A percentile compares a stretch with the other conserved stretches of the same genome.
Evolutionary conservation across 2,888 invertebrate species (phyloP).

Genomic region (Notodonta ziczac): DNA sequence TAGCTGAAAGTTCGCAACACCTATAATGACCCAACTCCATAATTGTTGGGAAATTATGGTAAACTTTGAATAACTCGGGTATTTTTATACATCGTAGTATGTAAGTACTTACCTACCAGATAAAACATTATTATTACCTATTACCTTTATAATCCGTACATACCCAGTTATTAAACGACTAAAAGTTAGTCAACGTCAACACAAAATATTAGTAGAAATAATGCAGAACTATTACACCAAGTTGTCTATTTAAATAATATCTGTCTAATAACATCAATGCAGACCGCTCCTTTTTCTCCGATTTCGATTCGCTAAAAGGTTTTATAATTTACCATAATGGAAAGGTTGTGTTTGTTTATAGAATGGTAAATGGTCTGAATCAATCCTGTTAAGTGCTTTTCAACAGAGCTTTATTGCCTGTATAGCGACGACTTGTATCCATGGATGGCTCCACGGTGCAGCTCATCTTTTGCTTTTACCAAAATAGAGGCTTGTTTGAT

Average conservation of each 20-base stretch:
- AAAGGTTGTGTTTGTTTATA: conserved; percentile 83
- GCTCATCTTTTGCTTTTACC: conserved; percentile 29
- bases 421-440: conserved; percentile 61
- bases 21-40: too few species aligned
- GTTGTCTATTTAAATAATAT: conserved; percentile 2
- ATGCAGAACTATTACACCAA: conserved; percentile 30
- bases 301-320: conserved; percentile 75
- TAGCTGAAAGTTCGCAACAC: too few species aligned
- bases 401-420: conserved; percentile 82
- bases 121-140: too few species aligned
- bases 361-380: conserved; percentile 83
- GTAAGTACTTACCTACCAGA: too few species aligned
- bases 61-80: too few species aligned
- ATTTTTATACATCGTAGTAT: too few species aligned
- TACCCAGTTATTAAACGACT: too few species aligned
- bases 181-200: too few species aligned
- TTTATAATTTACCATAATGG: conserved; percentile 82
- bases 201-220: background rate
- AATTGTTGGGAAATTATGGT: too few species aligned
- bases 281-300: conserved; percentile 57
- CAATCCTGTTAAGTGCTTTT: conserved; percentile 84
- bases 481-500: conserved; percentile 21
- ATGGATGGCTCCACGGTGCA: conserved; percentile 51
- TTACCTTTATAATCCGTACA: too few species aligned
- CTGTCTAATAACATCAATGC: conserved; percentile 48